phyloP scores from a whole-genome alignment of 1,140 invertebrate genomes.

The Drosophila nikananu region DNA sequence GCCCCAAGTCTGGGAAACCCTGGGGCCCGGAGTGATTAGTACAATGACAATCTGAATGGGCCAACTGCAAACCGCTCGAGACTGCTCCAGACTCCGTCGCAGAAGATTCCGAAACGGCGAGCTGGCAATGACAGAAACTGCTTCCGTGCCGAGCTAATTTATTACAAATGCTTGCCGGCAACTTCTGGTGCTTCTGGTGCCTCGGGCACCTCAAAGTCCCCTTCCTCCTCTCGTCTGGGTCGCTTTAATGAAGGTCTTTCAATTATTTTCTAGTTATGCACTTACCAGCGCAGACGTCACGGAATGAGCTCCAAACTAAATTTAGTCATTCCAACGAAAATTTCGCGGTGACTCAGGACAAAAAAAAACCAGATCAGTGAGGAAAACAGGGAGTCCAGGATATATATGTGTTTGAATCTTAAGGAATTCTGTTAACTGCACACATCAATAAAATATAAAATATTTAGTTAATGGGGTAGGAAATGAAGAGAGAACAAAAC shows the following conservation, averaged over 20 bases:
- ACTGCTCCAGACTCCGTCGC: conserved; percentile 15
- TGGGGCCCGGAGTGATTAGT: conserved; percentile 51
- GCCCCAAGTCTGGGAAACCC: neutral
- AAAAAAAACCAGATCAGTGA: conserved; percentile 20
- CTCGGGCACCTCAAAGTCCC: neutral
- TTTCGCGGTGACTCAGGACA: neutral
- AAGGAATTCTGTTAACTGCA: neutral
- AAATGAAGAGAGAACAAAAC: too few relatives aligned
- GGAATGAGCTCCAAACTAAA: conserved; percentile 48
- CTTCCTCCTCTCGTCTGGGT: conserved; percentile 14
- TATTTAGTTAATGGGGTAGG: too few relatives aligned
- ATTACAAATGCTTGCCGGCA: conserved; percentile 50
- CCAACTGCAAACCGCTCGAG: conserved; percentile 50
- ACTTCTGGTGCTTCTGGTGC: conserved; percentile 29
- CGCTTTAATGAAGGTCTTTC: conserved; percentile 53
- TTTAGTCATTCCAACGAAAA: conserved; percentile 25
- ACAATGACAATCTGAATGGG: conserved; percentile 62
- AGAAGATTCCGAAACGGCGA: conserved; percentile 26
- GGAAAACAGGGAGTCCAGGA: neutral
- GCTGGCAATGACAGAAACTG: conserved; percentile 61
- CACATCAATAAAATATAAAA: too few relatives aligned
- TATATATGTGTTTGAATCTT: neutral
- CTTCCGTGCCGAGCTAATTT: conserved; percentile 63
- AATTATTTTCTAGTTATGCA: conserved; percentile 55
- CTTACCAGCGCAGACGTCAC: conserved; percentile 33